phyloP scores from a whole-genome alignment of 2,888 invertebrate species.

The Marronus borbonicus region DNA sequence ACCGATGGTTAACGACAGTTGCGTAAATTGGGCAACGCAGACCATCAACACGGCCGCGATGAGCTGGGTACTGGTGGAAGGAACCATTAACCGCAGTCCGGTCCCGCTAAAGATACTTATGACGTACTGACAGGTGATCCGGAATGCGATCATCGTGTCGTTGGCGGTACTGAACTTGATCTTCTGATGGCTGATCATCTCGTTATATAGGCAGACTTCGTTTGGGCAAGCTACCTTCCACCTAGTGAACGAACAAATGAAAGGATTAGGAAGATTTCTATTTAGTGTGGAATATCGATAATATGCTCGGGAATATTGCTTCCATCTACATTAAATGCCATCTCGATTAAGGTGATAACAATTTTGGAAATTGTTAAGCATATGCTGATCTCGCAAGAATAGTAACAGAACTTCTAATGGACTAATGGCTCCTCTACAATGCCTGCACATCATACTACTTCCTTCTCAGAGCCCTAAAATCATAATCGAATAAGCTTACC shows the following conservation, averaged over 20 bases:
- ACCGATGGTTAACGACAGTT: conserved; percentile 38
- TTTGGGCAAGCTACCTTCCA: conserved; percentile 44
- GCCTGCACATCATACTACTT: too few species aligned
- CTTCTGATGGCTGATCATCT: conserved; percentile 31
- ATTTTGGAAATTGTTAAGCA: too few species aligned
- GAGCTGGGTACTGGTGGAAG: conserved; percentile 19
- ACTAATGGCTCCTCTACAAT: too few species aligned
- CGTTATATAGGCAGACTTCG: conserved; percentile 28
- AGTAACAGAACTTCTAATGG: too few species aligned
- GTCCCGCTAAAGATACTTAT: conserved; percentile 52
- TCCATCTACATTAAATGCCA: too few species aligned
- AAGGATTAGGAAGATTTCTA: too few species aligned
- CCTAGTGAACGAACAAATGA: conserved; percentile 1
- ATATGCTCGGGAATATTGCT: too few species aligned
- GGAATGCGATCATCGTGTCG: conserved; percentile 7
- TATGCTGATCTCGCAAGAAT: too few species aligned
- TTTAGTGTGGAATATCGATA: too few species aligned
- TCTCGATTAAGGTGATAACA: too few species aligned
- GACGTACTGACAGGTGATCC: conserved; percentile 47
- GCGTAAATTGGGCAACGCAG: conserved; percentile 32
- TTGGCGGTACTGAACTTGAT: not conserved
- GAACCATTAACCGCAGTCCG: conserved; percentile 45
- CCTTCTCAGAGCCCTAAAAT: too few species aligned
- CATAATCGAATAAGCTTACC: conserved; percentile 29
- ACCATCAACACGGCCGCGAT: conserved; percentile 35